phyloP scores from a whole-genome alignment of 2,113 vertebrate genomes.

The Circaetus gallicus region DNA sequence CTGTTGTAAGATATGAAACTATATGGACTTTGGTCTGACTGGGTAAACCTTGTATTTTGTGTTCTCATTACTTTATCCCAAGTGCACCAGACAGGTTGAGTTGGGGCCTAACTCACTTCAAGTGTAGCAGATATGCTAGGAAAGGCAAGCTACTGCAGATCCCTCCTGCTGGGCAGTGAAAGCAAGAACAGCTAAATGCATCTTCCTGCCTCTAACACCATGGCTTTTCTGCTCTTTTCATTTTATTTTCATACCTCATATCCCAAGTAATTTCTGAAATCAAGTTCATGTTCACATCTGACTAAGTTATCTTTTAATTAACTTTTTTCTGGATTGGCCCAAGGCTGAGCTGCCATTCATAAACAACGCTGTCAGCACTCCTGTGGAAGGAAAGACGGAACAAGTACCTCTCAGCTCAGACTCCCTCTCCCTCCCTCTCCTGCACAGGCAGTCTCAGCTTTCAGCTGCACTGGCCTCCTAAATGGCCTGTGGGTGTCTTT shows the following conservation, averaged over 20 bases:
- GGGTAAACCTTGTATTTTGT: not conserved
- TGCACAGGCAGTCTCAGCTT: not conserved
- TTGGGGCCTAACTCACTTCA: not conserved
- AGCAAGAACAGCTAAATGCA: not conserved
- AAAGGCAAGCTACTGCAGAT: not conserved
- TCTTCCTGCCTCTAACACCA: not conserved
- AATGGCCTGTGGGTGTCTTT: not conserved
- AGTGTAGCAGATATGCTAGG: fast-evolving
- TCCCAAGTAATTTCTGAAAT: not conserved
- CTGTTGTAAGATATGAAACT: not conserved
- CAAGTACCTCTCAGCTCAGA: not conserved
- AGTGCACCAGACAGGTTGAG: not conserved
- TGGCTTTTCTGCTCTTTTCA: not conserved
- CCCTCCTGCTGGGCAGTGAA: not conserved
- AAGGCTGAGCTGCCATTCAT: not conserved
- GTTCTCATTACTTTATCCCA: not conserved
- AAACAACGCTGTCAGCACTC: not conserved
- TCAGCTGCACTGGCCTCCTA: not conserved
- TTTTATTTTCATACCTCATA: not conserved
- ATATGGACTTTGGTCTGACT: not conserved
- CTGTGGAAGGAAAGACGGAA: not conserved
- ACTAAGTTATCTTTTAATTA: not conserved
- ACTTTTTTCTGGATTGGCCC: not conserved
- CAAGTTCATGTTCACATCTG: not conserved
- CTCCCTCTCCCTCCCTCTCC: not conserved